Conservation (phyloP, 2,797 vertebrate genomes). For the Anguilla anguilla region DNA sequence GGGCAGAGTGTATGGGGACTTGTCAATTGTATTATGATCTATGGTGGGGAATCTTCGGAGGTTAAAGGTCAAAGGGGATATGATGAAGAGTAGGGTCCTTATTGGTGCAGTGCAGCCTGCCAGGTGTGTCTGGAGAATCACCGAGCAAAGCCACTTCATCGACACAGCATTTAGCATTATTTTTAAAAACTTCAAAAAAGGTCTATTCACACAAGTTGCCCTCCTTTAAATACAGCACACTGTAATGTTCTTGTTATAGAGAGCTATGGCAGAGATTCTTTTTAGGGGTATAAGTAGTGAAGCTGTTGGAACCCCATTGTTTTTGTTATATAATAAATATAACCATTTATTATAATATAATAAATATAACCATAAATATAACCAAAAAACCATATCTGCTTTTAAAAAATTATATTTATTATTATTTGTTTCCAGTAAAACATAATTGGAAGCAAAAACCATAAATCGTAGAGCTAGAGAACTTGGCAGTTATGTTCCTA, state of each 20-base stretch:
- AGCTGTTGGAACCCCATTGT: too few species aligned
- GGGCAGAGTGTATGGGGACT: not conserved
- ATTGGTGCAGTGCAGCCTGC: conserved; percentile 47
- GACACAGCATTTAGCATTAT: conserved; percentile 48
- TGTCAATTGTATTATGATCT: conserved; percentile 18
- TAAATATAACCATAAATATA: too few species aligned
- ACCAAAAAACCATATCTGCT: too few species aligned
- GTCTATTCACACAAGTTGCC: conserved; percentile 43
- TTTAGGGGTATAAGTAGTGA: not conserved
- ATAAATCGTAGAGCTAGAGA: too few species aligned
- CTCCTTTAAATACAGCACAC: conserved; percentile 51
- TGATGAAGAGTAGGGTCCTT: conserved; percentile 58
- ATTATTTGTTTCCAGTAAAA: too few species aligned
- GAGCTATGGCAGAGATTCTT: not conserved
- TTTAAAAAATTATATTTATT: too few species aligned
- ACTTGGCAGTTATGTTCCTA: too few species aligned
- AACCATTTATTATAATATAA: too few species aligned
- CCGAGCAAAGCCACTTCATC: conserved; percentile 39
- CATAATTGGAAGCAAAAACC: too few species aligned
- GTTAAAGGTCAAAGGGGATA: conserved; percentile 36
- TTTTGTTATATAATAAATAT: too few species aligned
- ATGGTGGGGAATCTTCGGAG: conserved; percentile 4
- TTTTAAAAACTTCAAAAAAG: conserved; percentile 36
- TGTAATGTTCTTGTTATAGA: conserved; percentile 62
- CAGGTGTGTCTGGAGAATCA: conserved; percentile 55